Conservation (phyloP, 2,113 vertebrate genomes). For the Megaceryle maxima region DNA sequence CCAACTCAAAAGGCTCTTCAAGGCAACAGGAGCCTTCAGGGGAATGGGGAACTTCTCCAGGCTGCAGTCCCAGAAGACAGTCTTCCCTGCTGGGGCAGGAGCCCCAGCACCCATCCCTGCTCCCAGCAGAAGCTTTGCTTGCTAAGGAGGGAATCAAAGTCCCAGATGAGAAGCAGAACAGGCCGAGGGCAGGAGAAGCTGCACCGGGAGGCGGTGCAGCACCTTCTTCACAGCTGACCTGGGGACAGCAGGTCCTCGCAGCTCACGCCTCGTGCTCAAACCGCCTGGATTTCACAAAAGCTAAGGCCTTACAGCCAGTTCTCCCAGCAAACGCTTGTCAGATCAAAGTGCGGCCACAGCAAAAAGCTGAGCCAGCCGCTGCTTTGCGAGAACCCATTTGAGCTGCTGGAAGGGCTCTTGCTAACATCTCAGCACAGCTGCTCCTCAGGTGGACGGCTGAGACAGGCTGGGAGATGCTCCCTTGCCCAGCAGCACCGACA, state of each 20-base stretch:
- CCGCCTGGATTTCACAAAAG: no score
- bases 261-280: not conserved
- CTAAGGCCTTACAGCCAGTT: no score
- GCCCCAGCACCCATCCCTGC: not conserved
- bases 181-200: not conserved
- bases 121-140: not conserved
- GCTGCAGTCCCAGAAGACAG: not conserved
- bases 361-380: no score
- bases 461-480: no score
- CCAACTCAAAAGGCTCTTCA: not conserved
- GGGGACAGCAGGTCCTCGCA: not conserved
- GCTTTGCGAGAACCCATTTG: no score
- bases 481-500: no score
- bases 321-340: no score
- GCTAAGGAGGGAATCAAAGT: not conserved
- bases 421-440: no score
- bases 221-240: not conserved
- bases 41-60: not conserved
- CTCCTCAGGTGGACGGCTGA: no score
- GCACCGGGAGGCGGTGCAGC: fast-evolving
- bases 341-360: no score
- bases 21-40: not conserved
- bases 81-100: not conserved
- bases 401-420: no score
- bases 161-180: not conserved